Conservation (phyloP, 35 echinoderm and acorn worm species). For the Eucidaris tribuloides region DNA sequence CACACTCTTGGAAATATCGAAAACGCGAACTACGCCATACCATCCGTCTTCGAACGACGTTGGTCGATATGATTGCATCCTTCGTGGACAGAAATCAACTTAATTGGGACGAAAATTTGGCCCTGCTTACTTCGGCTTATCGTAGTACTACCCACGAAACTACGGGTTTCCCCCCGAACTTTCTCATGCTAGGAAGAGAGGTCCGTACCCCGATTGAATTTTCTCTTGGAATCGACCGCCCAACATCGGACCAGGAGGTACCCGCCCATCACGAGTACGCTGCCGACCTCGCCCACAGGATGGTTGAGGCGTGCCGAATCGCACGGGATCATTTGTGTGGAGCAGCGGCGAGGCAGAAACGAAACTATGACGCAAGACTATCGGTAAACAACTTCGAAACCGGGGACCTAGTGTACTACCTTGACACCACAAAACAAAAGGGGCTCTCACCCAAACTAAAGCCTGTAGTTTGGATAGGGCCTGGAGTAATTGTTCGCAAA, state of each 20-base stretch:
- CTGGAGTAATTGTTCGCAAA: not conserved
- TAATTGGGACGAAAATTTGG: constrained; percentile 45
- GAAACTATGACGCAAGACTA: not conserved
- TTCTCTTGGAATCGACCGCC: not conserved
- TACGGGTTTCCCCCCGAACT: constrained; percentile 33
- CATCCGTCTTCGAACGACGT: constrained; percentile 49
- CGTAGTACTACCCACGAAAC: constrained; percentile 29
- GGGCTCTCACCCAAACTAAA: constrained; percentile 2
- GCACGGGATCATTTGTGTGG: not conserved
- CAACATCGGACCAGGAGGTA: not conserved
- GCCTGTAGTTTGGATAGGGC: not conserved
- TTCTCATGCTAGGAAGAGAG: constrained; percentile 19
- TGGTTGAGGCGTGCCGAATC: not conserved
- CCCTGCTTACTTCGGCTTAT: constrained; percentile 36
- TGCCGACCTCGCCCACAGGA: not conserved
- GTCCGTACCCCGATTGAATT: constrained; percentile 1
- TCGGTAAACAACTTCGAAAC: not conserved
- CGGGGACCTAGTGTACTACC: not conserved
- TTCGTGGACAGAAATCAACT: constrained; percentile 38
- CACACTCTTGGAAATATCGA: constrained; percentile 22
- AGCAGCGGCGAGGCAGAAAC: not conserved
- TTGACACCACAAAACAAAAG: not conserved
- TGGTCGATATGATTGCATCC: constrained; percentile 48
- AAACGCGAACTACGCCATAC: constrained; percentile 20
- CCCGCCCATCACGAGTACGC: not conserved